Conservation (phyloP, 2,113 vertebrate genomes). For the Pyxicephalus adspersus region DNA sequence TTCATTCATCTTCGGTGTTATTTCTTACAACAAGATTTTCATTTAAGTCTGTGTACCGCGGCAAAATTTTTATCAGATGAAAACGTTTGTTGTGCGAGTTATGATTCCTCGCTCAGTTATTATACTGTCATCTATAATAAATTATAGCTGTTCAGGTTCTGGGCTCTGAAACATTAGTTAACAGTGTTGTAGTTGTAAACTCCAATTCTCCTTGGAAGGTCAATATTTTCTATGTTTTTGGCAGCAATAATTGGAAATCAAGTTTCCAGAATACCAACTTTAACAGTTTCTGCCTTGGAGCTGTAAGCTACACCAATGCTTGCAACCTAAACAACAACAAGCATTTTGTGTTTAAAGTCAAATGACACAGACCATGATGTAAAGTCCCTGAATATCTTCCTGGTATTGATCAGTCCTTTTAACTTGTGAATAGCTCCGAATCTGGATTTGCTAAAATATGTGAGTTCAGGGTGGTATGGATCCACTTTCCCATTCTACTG, state of each 20-base stretch:
- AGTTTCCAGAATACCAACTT: background rate
- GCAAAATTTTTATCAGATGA: constrained; percentile 8
- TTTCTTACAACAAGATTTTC: background rate
- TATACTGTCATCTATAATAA: background rate
- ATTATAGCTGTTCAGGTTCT: background rate
- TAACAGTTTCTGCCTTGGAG: background rate
- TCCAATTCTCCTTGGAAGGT: background rate
- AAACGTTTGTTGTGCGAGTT: background rate
- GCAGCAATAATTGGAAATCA: background rate
- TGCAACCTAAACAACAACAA: no score
- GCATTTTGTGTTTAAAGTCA: no score
- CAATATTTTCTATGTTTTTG: background rate
- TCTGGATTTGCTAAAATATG: no score
- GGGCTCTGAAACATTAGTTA: background rate
- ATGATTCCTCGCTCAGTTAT: constrained; percentile 1
- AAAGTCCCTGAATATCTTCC: no score
- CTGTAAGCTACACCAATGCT: no score
- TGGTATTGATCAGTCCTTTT: no score
- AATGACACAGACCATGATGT: no score
- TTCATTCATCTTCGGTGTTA: constrained; percentile 9
- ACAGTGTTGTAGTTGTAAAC: background rate
- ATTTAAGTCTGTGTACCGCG: background rate
- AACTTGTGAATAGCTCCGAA: no score
- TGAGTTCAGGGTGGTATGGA: no score
- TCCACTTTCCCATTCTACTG: no score